Base-by-base conservation (phyloP, 2,888 invertebrate genomes). In the Aphelenchoides bicaudatus region DNA sequence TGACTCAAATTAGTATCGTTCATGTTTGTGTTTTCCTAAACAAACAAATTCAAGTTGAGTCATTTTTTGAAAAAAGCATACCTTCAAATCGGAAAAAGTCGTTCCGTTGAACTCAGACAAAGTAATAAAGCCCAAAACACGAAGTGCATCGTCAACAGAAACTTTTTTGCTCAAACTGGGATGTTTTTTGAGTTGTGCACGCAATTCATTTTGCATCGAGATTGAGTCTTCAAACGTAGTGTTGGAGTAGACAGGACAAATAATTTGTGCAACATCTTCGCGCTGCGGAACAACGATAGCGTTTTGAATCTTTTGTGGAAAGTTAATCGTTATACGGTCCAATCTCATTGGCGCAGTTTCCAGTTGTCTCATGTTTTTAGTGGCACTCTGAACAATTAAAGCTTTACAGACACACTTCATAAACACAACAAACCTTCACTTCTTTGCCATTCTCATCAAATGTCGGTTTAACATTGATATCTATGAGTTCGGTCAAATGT, bases 331-430 rank as follows among this genome's bases (percentile, higher is more conserved):
- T 19, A 75, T 58, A 39, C 66, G 58, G 37, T 75, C 74, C 19
- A 75, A 58, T 5, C 68, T 68, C n/a, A 75, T 52, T 52, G 73
- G 64, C 5, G 71, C 60, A 43, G 64, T 67, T 46, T 75, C 74
- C 47, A 75, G 50, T 30, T 74, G 66, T 25, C 73, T 64, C 25
- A 75, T 65, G 58, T 73, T 71, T 53, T 75, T 75, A 1, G 69
- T 69, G 0, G 66, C 62, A 37, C 58, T 58, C 55, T 29, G n/a
- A n/a, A 63, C 60, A 3, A 23, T 2, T 19, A 16, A 53, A 27
- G 5, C 16, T 8, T 49, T 51, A 49, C 48, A 6, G 5, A 43
- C 6, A 30, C 13, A 6, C 13, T 13, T 43, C 23, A 6, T 43
- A 6, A 13, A 13, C 19, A 10, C 37, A 16, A 34, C 8, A 10